Conservation (phyloP, 2,888 invertebrate species). For the Caenorhabditis zanzibari region DNA sequence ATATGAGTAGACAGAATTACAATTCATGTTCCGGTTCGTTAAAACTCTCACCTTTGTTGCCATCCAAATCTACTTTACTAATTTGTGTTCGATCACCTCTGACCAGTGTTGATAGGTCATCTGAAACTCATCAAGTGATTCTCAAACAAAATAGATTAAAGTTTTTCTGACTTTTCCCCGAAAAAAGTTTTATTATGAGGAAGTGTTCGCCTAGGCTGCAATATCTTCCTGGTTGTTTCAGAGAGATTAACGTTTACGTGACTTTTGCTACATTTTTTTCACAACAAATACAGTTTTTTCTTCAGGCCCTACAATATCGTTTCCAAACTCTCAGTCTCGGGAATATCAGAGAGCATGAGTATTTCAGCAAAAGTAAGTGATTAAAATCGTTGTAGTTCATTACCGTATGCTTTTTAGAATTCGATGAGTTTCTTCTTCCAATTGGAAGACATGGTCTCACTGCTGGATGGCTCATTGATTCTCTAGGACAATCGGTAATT, state of each 20-base stretch:
- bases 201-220: constrained; percentile 7
- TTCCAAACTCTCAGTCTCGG: not conserved
- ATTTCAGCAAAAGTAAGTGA: constrained; percentile 53
- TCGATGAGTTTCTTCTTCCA: constrained; percentile 35
- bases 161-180: too few relatives aligned
- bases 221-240: constrained; percentile 20
- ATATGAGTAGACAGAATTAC: constrained; percentile 5
- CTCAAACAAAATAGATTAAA: not conserved
- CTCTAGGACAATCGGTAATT: constrained; percentile 31
- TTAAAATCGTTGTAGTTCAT: not conserved
- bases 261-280: constrained; percentile 17
- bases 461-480: constrained; percentile 57
- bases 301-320: constrained; percentile 48
- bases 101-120: not conserved
- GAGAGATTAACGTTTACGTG: constrained; percentile 38
- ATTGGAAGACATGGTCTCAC: constrained; percentile 65
- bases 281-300: constrained; percentile 5
- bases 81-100: not conserved
- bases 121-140: not conserved
- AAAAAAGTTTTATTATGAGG: not conserved
- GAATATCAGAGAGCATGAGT: constrained; percentile 55
- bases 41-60: not conserved
- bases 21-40: not conserved
- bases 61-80: not conserved
- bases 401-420: constrained; percentile 30